Evolutionary conservation across 1,140 invertebrate species (phyloP).

Genomic region (Cryptotermes secundus): DNA sequence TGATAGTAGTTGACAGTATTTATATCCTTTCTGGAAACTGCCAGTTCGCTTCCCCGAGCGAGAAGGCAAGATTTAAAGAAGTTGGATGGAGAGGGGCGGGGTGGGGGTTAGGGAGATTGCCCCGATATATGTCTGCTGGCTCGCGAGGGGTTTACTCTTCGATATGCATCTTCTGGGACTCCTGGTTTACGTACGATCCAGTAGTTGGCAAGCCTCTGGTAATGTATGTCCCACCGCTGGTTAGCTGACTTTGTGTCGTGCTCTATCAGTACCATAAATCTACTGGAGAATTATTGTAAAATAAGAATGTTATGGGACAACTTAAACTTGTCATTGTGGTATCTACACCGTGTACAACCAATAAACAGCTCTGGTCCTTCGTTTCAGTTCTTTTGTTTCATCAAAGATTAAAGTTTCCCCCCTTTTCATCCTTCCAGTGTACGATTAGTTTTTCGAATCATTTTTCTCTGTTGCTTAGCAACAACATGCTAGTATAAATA

Average conservation of each 20-base stretch:
- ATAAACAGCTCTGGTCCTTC: background rate
- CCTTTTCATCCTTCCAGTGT: background rate
- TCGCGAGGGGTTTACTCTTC: background rate
- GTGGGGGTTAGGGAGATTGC: background rate
- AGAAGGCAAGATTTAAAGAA: slow-evolving; percentile 5
- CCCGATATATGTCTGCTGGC: background rate
- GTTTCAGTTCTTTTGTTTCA: background rate
- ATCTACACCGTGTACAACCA: background rate
- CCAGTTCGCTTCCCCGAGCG: background rate
- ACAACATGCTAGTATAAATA: background rate
- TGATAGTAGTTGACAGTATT: background rate
- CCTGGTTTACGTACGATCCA: background rate
- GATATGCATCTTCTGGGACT: background rate
- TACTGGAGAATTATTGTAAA: background rate
- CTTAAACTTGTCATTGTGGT: background rate
- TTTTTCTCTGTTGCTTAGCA: background rate
- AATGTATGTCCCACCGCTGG: background rate
- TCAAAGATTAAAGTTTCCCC: background rate
- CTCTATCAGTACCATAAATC: background rate
- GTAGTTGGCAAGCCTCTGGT: background rate
- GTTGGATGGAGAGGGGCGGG: background rate
- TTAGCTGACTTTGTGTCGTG: background rate
- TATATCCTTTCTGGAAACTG: background rate
- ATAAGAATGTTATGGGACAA: slow-evolving; percentile 1
- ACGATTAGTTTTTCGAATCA: background rate